Evolutionary conservation across 2,888 invertebrate species (phyloP), one percentile per base, ranked within the genome.

Genomic region (Chymomyza amoena): DNA sequence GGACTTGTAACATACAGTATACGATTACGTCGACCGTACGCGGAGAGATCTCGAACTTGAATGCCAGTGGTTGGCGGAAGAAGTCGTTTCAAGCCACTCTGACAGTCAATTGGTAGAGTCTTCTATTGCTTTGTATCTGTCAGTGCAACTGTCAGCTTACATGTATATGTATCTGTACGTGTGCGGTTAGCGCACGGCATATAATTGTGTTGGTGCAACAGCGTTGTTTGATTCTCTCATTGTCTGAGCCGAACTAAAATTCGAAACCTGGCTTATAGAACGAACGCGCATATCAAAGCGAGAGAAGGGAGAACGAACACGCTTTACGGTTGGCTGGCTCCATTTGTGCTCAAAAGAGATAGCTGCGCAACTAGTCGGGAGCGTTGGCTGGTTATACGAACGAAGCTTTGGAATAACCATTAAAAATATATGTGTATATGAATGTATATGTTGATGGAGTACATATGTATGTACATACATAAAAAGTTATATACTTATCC

Each of bases 11-110:
- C 5, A 16, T n/a, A 4, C 5, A 20, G 18, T 56, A 52, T 52
- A 52, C 56, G 9, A 56, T n/a, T 45, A 13, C 10, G 39, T 18
- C 25, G 25, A 87, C 90, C 89, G 89, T 78, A 89, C 84, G 82
- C 84, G 84, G 81, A 89, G 90, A 90, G 89, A 89, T 90, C 89
- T 90, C 89, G 85, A 89, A 76, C 83, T 78, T 73, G 76, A 80
- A 82, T 68, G 65, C 70, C 70, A 76, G 79, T 82, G 73, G 75
- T 73, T 76, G 74, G 67, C 82, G 78, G 76, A 84, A 81, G 75
- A 28, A 78, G 51, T 36, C 32, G 65, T 64, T 70, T 64, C 59
- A 74, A 77, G 68, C 71, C 68, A 66, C 81, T 74, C 84, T 25
- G 16, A 71, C 70, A 68, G 72, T 69, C 73, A 64, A 61, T 61